Percentiles rank a stretch among this genome's conserved stretches.
Conservation (phyloP, 2,797 vertebrate species). For the Euthynnus affinis region DNA sequence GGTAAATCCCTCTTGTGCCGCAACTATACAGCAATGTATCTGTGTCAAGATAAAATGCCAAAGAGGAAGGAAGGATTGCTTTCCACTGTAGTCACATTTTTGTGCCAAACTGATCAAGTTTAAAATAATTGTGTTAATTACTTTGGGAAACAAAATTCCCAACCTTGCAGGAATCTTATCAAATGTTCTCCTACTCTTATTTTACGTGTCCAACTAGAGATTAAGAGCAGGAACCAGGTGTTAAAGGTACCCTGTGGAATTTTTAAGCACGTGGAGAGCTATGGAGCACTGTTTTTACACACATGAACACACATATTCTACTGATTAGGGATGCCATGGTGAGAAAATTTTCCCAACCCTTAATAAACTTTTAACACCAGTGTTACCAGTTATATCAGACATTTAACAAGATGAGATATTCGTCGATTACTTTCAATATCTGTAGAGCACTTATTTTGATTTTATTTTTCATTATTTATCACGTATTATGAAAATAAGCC, state of each 20-base stretch:
- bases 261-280: no score
- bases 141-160: conserved; percentile 10
- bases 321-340: no score
- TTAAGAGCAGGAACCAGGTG: no score
- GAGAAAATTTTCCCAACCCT: no score
- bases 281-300: not conserved
- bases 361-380: no score
- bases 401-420: no score
- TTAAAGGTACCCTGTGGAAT: no score
- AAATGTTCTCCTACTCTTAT: conserved; percentile 2
- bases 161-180: not conserved
- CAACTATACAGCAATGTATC: conserved; percentile 15
- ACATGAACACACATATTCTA: not conserved
- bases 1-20: conserved; percentile 30
- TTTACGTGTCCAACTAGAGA: not conserved
- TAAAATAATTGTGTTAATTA: conserved; percentile 38
- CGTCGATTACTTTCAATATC: no score
- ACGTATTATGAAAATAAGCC: no score
- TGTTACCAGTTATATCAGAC: no score
- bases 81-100: conserved; percentile 27
- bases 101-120: conserved; percentile 32
- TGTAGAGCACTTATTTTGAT: no score
- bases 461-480: no score
- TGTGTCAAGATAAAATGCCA: conserved; percentile 27
- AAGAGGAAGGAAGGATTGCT: not conserved